Conservation (phyloP, 92 coral and sea anemone species). For the Nematostella vectensis region DNA sequence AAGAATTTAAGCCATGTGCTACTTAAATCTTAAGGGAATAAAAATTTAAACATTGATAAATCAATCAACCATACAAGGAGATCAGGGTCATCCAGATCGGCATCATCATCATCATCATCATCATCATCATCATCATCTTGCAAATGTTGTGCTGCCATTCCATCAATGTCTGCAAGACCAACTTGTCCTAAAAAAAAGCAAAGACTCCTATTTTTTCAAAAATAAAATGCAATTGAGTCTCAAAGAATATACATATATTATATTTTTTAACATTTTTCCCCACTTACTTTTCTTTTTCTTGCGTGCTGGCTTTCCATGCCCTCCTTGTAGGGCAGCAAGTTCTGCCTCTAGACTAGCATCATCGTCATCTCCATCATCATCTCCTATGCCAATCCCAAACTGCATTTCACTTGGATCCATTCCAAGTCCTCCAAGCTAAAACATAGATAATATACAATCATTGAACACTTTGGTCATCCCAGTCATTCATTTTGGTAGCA, state of each 20-base stretch:
- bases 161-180: slow-evolving; percentile 38
- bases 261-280: too few species aligned
- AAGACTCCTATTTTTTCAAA: background rate
- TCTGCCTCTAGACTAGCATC: slow-evolving; percentile 87
- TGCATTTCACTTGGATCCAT: slow-evolving; percentile 63
- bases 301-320: slow-evolving; percentile 12
- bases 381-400: slow-evolving; percentile 39
- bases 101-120: slow-evolving; percentile 69
- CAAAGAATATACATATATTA: background rate
- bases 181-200: slow-evolving; percentile 24
- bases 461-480: slow-evolving; percentile 2
- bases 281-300: slow-evolving; percentile 33
- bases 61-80: too few species aligned
- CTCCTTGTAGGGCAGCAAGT: slow-evolving; percentile 87
- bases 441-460: background rate
- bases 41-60: too few species aligned
- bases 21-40: too few species aligned
- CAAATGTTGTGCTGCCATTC: slow-evolving; percentile 57
- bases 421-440: slow-evolving; percentile 75
- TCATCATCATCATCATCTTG: slow-evolving; percentile 39
- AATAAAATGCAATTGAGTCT: background rate
- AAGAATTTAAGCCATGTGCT: too few species aligned
- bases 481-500: too few species aligned
- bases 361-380: slow-evolving; percentile 57
- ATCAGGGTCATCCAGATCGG: slow-evolving; percentile 78